phyloP scores from a whole-genome alignment of 2,113 vertebrate genomes.

The Centropristis striata region DNA sequence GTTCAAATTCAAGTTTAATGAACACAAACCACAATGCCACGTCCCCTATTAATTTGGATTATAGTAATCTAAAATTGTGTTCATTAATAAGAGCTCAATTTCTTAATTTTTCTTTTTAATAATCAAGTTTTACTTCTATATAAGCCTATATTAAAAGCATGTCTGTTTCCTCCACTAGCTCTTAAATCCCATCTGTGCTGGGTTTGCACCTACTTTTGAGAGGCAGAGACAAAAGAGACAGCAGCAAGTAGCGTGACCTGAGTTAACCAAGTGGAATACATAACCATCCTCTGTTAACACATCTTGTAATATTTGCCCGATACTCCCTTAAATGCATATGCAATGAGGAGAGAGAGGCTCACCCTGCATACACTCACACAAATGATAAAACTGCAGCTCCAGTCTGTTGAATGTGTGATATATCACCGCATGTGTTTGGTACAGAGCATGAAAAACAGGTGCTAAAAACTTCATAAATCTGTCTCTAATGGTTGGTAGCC shows the following conservation, averaged over 20 bases:
- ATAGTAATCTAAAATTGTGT: not conserved
- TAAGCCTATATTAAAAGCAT: not conserved
- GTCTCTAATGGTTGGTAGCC: not conserved
- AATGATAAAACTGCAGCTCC: not conserved
- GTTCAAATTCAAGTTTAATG: not conserved
- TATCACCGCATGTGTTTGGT: no score
- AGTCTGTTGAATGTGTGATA: not conserved
- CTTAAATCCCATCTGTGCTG: not conserved
- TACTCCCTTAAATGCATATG: not conserved
- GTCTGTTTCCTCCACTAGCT: not conserved
- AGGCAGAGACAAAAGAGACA: not conserved
- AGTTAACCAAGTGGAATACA: not conserved
- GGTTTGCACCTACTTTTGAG: no score
- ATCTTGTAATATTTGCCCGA: not conserved
- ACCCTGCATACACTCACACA: not conserved
- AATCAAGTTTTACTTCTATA: not conserved
- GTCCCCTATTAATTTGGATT: no score
- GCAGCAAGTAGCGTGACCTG: not conserved
- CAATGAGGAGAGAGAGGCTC: slow-evolving; percentile 5
- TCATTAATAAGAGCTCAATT: not conserved
- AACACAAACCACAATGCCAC: not conserved
- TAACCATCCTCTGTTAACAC: not conserved
- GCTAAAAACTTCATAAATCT: no score
- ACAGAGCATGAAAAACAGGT: no score
- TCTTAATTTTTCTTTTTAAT: not conserved